Conservation (phyloP, 2,113 vertebrate genomes). For the Hydropotes inermis region DNA sequence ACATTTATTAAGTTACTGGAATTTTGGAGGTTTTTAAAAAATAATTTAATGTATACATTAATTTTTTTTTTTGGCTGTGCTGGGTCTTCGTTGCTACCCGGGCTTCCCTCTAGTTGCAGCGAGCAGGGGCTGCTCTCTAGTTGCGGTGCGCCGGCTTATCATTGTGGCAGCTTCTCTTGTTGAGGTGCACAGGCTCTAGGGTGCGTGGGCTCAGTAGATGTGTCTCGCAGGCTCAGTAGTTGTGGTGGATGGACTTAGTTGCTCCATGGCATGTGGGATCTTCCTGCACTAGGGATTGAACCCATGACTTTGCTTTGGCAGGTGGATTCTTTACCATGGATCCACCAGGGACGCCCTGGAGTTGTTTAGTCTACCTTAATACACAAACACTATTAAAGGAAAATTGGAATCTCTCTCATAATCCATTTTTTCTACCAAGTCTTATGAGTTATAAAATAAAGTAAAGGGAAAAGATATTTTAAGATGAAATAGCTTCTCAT, state of each 20-base stretch:
- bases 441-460: not conserved
- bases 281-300: not conserved
- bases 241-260: not conserved
- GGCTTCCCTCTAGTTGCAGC: not conserved
- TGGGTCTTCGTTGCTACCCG: not conserved
- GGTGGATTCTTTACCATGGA: not conserved
- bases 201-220: not conserved
- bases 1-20: not conserved
- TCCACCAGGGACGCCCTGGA: not conserved
- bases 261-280: not conserved
- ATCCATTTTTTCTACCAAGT: not conserved
- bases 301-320: not conserved
- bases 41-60: not conserved
- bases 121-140: not conserved
- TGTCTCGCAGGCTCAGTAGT: not conserved
- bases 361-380: not conserved
- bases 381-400: not conserved
- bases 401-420: not conserved
- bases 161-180: not conserved
- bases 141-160: accelerated
- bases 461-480: not conserved
- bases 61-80: not conserved
- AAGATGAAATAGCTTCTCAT: constrained; percentile 7
- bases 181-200: not conserved
- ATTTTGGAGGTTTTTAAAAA: not conserved